Base-by-base conservation (phyloP, 2,113 vertebrate species). In the Miniopterus natalensis region DNA sequence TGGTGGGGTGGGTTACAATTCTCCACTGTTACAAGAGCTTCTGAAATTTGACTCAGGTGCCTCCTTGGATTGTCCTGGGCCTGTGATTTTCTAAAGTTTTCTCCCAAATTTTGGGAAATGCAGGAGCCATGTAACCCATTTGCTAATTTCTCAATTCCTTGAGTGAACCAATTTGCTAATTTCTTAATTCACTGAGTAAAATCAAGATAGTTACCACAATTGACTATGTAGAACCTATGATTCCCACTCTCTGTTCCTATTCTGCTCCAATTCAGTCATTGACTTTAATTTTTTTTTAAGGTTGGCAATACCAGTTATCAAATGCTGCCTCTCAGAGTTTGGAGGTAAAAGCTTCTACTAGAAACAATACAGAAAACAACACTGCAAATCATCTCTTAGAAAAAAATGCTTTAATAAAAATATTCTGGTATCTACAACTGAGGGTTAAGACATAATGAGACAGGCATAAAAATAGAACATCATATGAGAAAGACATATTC, bases 81-180 rank as follows among this genome's bases (percentile, higher is more conserved):
- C 42, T 87, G 12, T 18, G 23, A 47, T 90, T 88, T 92, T 78
- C 78, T 95, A 57, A 42, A 42, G 13, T 57, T 92, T 90, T 57
- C 6, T 17, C 57, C 6, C 14, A 70, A 57, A 57, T 88, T 8
- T 45, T 65, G 70, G 11, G 40, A 92, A 75, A 25, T 40, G 2
- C 14, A 49, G 45, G 14, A 84, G 10, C 8, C 36, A 68, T 13
- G 18, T 27, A 47, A 5, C 15, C 18, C 13, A 36, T 53, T 74
- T 84, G 1, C 18, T 40, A 55, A 81, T 31, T 73, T 85, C 36
- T 85, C 89, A 68, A 47, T 85, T 80, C 65, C 21, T 55, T 68
- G 25, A 53, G n/a, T 71, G 7, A 75, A 71, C 14, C 17, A 8
- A 20, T 61, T 70, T 81, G 1, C 29, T 42, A 59, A 84, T 31